phyloP scores from a whole-genome alignment of 2,797 vertebrate genomes.

The Phoebastria nigripes region DNA sequence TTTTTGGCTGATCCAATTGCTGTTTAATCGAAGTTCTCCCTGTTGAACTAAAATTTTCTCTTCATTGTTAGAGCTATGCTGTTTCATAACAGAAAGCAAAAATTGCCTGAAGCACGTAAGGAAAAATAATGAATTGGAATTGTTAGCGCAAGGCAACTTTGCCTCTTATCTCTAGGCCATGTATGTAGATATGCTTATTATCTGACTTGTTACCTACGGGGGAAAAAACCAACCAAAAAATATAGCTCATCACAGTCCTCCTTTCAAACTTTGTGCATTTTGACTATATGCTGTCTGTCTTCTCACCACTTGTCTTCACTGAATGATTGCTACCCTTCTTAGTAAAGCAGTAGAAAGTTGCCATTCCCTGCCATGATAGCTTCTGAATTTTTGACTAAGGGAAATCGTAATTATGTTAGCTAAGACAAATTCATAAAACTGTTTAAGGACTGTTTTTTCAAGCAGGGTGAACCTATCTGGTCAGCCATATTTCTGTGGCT shows the following conservation, averaged over 20 bases:
- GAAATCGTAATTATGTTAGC: neutral
- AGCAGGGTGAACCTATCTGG: neutral
- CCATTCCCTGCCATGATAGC: neutral
- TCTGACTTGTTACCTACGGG: neutral
- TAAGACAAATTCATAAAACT: neutral
- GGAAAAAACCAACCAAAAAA: fast-evolving
- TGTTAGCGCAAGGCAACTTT: neutral
- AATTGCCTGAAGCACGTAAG: neutral
- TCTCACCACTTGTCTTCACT: neutral
- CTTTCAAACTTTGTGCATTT: neutral
- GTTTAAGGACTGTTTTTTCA: neutral
- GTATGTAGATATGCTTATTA: neutral
- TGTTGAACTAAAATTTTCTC: neutral
- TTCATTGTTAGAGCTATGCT: neutral
- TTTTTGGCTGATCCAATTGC: neutral
- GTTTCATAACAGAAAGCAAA: neutral
- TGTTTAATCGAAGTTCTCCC: neutral
- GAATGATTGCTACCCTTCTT: neutral
- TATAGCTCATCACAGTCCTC: neutral
- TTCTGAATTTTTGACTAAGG: neutral
- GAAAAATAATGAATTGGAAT: neutral
- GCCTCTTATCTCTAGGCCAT: neutral
- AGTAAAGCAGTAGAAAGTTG: neutral
- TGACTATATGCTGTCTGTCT: neutral
- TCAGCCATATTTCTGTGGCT: neutral